Base-by-base conservation (phyloP, 1,140 invertebrate species). In the Orius insidiosus region DNA sequence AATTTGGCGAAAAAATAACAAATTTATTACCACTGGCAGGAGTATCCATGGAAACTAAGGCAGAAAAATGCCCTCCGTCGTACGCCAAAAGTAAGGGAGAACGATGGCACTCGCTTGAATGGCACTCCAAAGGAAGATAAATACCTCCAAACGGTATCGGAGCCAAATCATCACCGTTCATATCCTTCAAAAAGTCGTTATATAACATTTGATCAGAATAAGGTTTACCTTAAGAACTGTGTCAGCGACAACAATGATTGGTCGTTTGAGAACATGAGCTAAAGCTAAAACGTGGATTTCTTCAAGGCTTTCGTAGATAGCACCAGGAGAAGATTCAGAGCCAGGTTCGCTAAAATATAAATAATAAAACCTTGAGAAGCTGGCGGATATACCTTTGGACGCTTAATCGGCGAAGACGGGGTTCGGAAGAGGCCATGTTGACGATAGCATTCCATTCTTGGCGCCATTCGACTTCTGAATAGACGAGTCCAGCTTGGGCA, bases 61-160 rank as follows among this genome's bases (percentile, higher is more conserved):
- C 83, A 3, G 85, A 89, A 63, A 92, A 93, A 61, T 92, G 86
- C 9, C 84, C 85, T 40, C 83, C 81, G 63, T 92, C 85, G 62
- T 87, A 93, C 2, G 85, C 85, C 35, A 93, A 63, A 43, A 90
- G 65, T 24, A 87, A 66, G 3, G 83, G 82, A 14, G 78, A 80
- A 53, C 74, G 68, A 54, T 79, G 78, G 64, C 85, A 89, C 37
- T 70, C 64, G 6, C 65, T 62, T 0, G 78, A 67, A 1, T 68
- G 62, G 53, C 79, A 72, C 63, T 89, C 84, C 31, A 89, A 59
- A 0, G 87, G 87, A 8, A 92, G 66, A 62, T 92, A 93, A 41
- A 92, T 76, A 10, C 87, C 88, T 42, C 86, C 86, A 66, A 93
- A 92, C 3, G 82, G 80, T 52, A 92, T 89, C 0, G 88, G 87